Conservation (phyloP, 2,888 invertebrate genomes). For the Heliconius charithonia region DNA sequence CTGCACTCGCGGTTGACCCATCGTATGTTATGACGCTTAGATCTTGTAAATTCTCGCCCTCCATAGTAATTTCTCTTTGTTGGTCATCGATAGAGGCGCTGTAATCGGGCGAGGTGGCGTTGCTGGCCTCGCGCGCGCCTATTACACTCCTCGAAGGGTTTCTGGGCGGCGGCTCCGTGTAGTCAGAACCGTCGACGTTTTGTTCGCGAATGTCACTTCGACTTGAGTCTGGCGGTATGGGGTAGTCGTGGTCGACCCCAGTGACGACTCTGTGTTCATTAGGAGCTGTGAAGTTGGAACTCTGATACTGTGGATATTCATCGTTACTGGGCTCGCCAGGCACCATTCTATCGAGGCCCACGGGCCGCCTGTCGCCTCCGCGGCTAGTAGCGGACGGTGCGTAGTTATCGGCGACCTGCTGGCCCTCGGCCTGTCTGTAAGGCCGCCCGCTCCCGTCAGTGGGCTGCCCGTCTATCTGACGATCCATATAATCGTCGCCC, state of each 20-base stretch:
- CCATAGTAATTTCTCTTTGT: slow-evolving; percentile 83
- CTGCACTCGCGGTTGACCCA: slow-evolving; percentile 69
- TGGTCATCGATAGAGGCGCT: slow-evolving; percentile 62
- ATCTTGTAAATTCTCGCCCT: slow-evolving; percentile 84
- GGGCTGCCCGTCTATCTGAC: slow-evolving; percentile 75
- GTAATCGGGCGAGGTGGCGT: slow-evolving; percentile 60
- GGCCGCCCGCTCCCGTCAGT: slow-evolving; percentile 66
- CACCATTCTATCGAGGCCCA: slow-evolving; percentile 85
- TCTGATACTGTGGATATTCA: slow-evolving; percentile 69
- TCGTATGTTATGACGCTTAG: slow-evolving; percentile 74
- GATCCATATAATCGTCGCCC: slow-evolving; percentile 70
- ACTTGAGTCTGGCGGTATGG: slow-evolving; percentile 61
- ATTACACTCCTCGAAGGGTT: slow-evolving; percentile 63
- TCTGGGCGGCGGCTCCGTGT: slow-evolving; percentile 63
- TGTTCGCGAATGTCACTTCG: slow-evolving; percentile 71
- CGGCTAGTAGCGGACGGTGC: slow-evolving; percentile 59
- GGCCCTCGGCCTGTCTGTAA: slow-evolving; percentile 76
- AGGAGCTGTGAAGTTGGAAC: slow-evolving; percentile 67
- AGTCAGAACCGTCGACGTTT: slow-evolving; percentile 77
- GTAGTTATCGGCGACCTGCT: slow-evolving; percentile 68
- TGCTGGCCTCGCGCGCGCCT: slow-evolving; percentile 59
- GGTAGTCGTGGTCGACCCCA: slow-evolving; percentile 79
- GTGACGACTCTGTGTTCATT: slow-evolving; percentile 82
- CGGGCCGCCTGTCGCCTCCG: slow-evolving; percentile 72
- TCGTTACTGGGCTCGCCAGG: slow-evolving; percentile 85